Percentiles rank a stretch among this genome's conserved stretches.
Conservation (phyloP, 2,888 invertebrate genomes). For the Polydesmus complanatus region DNA sequence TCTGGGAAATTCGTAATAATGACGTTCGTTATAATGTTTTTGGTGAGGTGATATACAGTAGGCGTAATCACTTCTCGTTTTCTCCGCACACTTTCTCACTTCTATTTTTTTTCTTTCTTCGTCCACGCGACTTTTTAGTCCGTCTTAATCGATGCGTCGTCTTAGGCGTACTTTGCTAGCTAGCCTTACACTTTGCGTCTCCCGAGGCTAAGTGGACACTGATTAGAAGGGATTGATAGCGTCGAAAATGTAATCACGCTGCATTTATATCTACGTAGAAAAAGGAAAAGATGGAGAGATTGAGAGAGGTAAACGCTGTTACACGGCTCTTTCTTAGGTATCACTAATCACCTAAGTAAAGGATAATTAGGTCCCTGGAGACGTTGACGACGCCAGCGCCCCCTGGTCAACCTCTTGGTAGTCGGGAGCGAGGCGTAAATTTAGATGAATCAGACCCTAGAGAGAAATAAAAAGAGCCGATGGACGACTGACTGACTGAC, state of each 20-base stretch:
- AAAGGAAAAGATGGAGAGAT: not conserved
- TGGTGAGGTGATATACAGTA: no score
- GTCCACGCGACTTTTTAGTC: no score
- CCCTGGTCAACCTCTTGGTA: no score
- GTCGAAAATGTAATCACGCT: not conserved
- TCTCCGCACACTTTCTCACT: no score
- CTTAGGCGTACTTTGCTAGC: no score
- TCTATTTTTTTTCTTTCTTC: no score
- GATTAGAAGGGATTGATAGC: not conserved
- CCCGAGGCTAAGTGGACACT: not conserved
- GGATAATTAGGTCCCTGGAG: slow-evolving; percentile 14
- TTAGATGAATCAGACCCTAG: slow-evolving; percentile 15
- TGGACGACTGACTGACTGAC: slow-evolving; percentile 2
- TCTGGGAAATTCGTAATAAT: no score
- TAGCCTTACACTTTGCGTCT: not conserved
- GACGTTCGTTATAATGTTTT: no score
- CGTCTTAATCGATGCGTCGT: no score
- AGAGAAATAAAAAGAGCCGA: slow-evolving; percentile 10
- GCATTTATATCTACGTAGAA: not conserved
- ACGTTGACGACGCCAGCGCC: not conserved
- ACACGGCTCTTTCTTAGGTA: not conserved
- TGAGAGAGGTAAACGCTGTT: not conserved
- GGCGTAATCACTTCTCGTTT: no score
- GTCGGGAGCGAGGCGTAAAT: slow-evolving; percentile 12
- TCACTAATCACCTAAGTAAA: slow-evolving; percentile 15